Evolutionary conservation across 2,113 vertebrate genomes (phyloP).

Genomic region (Pseudopodoces humilis): DNA sequence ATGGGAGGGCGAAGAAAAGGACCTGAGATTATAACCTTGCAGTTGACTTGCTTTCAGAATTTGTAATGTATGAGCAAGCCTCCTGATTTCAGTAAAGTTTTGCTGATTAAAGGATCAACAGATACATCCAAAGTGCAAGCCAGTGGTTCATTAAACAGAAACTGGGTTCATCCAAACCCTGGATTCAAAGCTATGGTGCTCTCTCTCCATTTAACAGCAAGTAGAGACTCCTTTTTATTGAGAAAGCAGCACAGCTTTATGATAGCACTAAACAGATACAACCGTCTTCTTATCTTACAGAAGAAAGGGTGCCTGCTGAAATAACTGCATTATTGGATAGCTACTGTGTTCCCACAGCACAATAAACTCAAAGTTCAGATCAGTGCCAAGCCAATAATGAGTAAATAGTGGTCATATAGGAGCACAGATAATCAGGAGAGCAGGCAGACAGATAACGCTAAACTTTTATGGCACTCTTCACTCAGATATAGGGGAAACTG

Average conservation of each 20-base stretch:
- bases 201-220: neutral
- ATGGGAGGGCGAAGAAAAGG: neutral
- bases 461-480: neutral
- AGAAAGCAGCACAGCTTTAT: neutral
- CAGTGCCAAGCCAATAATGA: neutral
- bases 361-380: slow-evolving; percentile 56
- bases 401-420: neutral
- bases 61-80: neutral
- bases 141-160: neutral
- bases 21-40: neutral
- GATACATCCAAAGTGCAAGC: neutral
- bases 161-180: neutral
- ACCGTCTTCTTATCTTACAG: neutral
- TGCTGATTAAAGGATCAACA: neutral
- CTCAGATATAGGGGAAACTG: neutral
- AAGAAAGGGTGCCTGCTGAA: slow-evolving; percentile 24
- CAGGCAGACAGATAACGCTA: neutral
- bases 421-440: neutral
- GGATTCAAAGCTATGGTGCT: neutral
- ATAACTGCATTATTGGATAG: neutral
- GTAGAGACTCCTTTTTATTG: neutral
- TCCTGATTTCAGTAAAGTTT: neutral
- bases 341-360: slow-evolving; percentile 24
- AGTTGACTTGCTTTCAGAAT: neutral
- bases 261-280: slow-evolving; percentile 31